Conservation (phyloP, 2,888 invertebrate species). For the Rhaphigaster nebulosa region DNA sequence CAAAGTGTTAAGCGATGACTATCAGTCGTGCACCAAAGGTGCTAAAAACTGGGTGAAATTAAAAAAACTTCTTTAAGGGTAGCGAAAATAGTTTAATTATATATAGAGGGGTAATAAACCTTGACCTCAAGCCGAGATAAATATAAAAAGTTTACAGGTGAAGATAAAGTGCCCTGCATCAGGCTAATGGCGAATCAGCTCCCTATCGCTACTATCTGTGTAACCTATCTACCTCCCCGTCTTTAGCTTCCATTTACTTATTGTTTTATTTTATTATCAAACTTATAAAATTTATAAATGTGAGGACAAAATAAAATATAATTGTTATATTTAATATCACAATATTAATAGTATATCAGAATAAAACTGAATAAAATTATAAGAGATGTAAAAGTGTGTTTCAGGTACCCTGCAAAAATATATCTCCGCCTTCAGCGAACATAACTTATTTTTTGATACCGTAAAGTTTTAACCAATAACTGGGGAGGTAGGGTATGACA, state of each 20-base stretch:
- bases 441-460: too few relatives aligned
- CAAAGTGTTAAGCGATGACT: not conserved
- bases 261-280: not conserved
- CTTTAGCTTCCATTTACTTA: not conserved
- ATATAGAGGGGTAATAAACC: constrained; percentile 16
- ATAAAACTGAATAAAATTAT: too few relatives aligned
- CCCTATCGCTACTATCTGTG: not conserved
- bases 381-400: too few relatives aligned
- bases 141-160: not conserved
- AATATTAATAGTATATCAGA: not conserved
- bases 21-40: not conserved
- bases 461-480: too few relatives aligned
- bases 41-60: not conserved
- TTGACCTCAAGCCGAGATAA: constrained; percentile 7
- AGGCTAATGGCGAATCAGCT: constrained; percentile 29
- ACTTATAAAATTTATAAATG: not conserved
- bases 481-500: too few relatives aligned
- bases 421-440: too few relatives aligned
- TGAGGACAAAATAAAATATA: too few relatives aligned
- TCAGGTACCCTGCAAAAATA: too few relatives aligned
- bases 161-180: constrained; percentile 28
- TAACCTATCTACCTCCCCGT: not conserved
- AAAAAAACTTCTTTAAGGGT: not conserved
- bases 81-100: not conserved
- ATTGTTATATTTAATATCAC: not conserved